A percentile compares a stretch with the other conserved stretches of the same genome.
Conservation (phyloP, 2,888 invertebrate species). For the Enchytraeus crypticus region DNA sequence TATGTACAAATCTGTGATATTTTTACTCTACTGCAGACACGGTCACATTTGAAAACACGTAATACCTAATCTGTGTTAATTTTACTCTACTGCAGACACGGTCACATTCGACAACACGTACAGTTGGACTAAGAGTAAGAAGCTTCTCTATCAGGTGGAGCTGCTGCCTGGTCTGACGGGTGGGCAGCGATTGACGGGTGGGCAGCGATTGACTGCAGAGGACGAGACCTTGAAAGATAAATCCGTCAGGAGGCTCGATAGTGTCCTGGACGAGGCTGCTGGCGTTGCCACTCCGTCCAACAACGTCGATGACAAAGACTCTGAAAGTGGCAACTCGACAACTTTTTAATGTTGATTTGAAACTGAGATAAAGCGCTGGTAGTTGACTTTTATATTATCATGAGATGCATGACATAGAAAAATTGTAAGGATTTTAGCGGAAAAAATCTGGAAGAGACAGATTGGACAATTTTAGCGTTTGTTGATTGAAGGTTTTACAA, state of each 20-base stretch:
- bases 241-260: neutral
- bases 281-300: neutral
- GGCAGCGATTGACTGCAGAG: neutral
- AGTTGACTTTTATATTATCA: no score
- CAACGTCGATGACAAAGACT: no score
- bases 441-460: no score
- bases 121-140: neutral
- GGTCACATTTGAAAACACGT: slow-evolving; percentile 5
- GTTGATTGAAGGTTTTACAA: no score
- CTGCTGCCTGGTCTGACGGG: neutral
- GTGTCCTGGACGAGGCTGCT: neutral
- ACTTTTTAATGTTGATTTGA: no score
- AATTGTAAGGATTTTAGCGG: no score
- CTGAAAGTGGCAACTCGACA: no score
- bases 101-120: slow-evolving; percentile 8
- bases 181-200: neutral
- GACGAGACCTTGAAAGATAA: neutral
- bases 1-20: no score
- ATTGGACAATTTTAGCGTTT: no score
- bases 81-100: neutral
- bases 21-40: neutral
- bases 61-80: no score
- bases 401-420: no score
- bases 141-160: slow-evolving; percentile 1
- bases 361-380: no score